Evolutionary conservation across 2,888 invertebrate species (phyloP).

Genomic region (Osmoderma eremita): DNA sequence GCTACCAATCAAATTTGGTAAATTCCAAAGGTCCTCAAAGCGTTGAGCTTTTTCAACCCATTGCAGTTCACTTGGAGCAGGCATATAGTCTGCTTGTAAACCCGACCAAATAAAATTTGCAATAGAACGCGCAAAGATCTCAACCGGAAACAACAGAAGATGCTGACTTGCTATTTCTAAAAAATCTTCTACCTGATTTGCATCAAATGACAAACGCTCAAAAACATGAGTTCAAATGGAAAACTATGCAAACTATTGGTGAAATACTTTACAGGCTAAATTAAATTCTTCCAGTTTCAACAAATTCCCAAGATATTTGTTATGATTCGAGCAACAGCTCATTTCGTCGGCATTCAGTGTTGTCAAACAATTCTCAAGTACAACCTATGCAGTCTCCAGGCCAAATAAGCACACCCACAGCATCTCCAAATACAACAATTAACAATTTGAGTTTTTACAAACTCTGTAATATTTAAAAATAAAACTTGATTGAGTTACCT

Average conservation of each 20-base stretch:
- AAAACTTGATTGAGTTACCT: constrained; percentile 8
- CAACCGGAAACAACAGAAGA: constrained; percentile 5
- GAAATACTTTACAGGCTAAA: constrained; percentile 20
- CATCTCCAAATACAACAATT: constrained; percentile 4
- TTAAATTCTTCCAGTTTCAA: too few relatives aligned
- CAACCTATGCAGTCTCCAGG: constrained; percentile 4
- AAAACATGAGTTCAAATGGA: constrained; percentile 37
- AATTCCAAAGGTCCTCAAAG: constrained; percentile 35
- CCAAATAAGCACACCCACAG: constrained; percentile 13
- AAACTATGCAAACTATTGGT: constrained; percentile 39
- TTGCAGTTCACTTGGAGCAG: constrained; percentile 20
- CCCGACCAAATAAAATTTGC: constrained; percentile 29
- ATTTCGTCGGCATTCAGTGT: not conserved
- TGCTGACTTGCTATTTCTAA: constrained; percentile 32
- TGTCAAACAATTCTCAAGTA: constrained; percentile 16
- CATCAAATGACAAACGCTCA: constrained; percentile 38
- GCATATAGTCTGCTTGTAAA: too few relatives aligned
- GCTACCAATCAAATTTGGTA: constrained; percentile 13
- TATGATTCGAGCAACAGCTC: too few relatives aligned
- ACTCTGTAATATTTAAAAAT: not conserved
- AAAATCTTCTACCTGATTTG: too few relatives aligned
- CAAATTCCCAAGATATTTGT: too few relatives aligned
- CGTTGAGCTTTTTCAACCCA: constrained; percentile 31
- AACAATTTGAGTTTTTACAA: constrained; percentile 15
- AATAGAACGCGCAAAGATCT: constrained; percentile 8